Conservation (phyloP, 2,113 vertebrate species). For the Octodon degus region DNA sequence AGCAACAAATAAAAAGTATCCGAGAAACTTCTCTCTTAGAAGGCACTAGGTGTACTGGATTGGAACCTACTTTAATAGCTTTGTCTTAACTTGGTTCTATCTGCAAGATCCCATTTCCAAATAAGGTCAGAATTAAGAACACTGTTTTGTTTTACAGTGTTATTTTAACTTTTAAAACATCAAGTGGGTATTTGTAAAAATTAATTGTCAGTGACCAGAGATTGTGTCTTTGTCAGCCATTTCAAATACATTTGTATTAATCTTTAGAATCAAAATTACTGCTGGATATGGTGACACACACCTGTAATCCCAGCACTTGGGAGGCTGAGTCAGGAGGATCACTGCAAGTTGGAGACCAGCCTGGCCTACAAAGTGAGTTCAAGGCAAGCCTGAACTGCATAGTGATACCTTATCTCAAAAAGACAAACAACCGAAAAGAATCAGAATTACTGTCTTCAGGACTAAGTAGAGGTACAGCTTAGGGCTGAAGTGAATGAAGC, state of each 20-base stretch:
- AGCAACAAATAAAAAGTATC: too few species aligned
- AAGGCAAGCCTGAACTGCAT: too few species aligned
- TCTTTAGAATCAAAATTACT: neutral
- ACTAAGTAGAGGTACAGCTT: neutral
- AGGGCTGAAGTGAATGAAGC: neutral
- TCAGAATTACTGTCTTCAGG: neutral
- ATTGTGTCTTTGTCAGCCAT: slow-evolving; percentile 20
- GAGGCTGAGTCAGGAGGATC: too few species aligned
- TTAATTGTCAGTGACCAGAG: slow-evolving; percentile 39
- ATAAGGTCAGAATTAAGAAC: slow-evolving; percentile 40
- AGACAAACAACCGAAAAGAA: neutral
- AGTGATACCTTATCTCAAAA: too few species aligned
- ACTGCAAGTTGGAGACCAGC: too few species aligned
- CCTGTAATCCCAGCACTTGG: too few species aligned
- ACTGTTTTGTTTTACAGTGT: neutral
- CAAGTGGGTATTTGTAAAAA: slow-evolving; percentile 25
- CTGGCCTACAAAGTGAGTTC: too few species aligned
- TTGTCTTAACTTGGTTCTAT: slow-evolving; percentile 23
- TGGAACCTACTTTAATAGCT: neutral
- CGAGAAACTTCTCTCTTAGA: neutral
- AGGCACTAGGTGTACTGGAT: neutral
- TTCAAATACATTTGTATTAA: slow-evolving; percentile 38
- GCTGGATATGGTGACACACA: neutral
- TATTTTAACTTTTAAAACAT: slow-evolving; percentile 42
- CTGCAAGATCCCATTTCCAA: neutral